Percentiles rank a stretch among this genome's conserved stretches.
Conservation (phyloP, 1,140 invertebrate species). For the Pteromalus puparum region DNA sequence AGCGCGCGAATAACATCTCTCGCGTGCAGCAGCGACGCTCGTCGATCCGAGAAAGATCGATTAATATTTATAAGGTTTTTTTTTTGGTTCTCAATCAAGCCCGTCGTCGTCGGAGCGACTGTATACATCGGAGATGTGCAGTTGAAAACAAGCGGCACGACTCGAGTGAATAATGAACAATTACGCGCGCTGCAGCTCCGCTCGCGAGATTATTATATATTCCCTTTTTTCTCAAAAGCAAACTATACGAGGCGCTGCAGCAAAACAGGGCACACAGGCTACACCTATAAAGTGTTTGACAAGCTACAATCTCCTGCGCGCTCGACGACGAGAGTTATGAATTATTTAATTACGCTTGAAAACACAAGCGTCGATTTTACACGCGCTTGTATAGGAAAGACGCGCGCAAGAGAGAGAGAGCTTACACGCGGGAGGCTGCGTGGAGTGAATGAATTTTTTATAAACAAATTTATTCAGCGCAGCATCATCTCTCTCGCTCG, state of each 20-base stretch:
- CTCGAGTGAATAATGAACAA: not conserved
- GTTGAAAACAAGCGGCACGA: not conserved
- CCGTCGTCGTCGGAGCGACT: not conserved
- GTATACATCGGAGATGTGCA: not conserved
- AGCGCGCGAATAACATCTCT: conserved; percentile 14
- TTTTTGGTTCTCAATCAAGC: conserved; percentile 21
- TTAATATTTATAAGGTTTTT: conserved; percentile 39
- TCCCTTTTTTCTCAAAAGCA: too few species aligned
- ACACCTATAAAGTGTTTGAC: too few species aligned
- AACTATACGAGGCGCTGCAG: too few species aligned
- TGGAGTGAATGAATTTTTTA: not conserved
- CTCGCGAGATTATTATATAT: too few species aligned
- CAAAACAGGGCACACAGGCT: too few species aligned
- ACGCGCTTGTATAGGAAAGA: not conserved
- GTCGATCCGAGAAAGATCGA: conserved; percentile 13
- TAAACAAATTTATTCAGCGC: not conserved
- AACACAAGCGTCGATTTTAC: not conserved
- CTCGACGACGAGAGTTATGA: not conserved
- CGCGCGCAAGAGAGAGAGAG: too few species aligned
- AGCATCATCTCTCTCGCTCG: not conserved
- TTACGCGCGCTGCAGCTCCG: not conserved
- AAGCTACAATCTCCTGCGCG: too few species aligned
- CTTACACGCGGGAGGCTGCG: not conserved
- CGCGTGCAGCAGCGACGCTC: not conserved
- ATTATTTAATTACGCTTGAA: not conserved